These are phyloP conservation scores for Chloroceryle amazona DNA, from an alignment of 2,797 vertebrate genomes.

Conservation along the genomic window DNA sequence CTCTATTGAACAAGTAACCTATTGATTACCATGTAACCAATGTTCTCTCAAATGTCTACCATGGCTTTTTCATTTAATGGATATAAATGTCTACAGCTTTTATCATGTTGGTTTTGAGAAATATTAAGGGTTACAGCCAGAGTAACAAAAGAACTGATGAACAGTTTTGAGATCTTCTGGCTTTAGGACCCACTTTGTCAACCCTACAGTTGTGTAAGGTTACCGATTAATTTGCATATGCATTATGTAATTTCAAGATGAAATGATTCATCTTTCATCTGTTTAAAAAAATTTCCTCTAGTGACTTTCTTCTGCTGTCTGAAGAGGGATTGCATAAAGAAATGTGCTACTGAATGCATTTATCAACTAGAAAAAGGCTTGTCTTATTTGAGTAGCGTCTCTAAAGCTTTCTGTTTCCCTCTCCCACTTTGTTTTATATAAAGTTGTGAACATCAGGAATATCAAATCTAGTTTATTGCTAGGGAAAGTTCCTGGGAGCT, in stretches of 20 bases:
- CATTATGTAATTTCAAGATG: neutral
- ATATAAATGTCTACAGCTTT: neutral
- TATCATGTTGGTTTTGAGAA: neutral
- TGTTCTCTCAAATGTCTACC: neutral
- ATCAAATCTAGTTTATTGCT: neutral
- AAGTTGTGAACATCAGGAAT: neutral
- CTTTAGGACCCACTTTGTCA: neutral
- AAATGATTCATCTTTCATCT: conserved; percentile 12
- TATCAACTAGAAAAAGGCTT: neutral
- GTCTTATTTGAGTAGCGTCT: neutral
- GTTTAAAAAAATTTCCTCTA: neutral
- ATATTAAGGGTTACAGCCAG: neutral
- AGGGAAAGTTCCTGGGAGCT: neutral
- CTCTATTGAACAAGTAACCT: conserved; percentile 36
- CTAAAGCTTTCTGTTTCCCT: neutral
- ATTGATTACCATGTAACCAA: neutral
- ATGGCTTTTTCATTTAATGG: conserved; percentile 8
- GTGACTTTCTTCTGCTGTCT: conserved; percentile 5
- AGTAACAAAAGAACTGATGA: neutral
- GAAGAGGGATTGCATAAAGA: neutral
- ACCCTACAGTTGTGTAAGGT: neutral
- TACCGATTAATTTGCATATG: neutral
- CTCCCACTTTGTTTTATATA: neutral
- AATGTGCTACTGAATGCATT: neutral
- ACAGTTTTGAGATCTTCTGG: neutral